Evolutionary conservation across 2,888 invertebrate genomes (phyloP).

Genomic region (Ophion slaviceki): DNA sequence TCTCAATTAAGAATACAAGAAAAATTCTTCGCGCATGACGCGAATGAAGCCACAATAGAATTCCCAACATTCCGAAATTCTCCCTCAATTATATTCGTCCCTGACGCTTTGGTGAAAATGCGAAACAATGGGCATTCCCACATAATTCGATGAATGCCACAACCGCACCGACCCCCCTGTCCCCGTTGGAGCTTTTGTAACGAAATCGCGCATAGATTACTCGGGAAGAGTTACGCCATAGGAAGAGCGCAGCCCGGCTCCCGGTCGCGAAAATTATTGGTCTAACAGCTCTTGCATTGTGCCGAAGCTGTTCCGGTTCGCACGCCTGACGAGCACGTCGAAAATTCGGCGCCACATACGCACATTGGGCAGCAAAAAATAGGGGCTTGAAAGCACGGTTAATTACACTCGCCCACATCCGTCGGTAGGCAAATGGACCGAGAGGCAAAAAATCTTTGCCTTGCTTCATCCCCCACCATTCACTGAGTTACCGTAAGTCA

Average conservation of each 20-base stretch:
- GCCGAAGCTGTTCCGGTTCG: constrained; percentile 39
- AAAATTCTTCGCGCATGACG: too few species aligned
- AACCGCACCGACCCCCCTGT: background rate
- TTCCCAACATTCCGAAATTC: background rate
- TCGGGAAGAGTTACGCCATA: constrained; percentile 27
- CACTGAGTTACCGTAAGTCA: too few species aligned
- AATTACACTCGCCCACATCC: constrained; percentile 15
- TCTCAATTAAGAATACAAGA: too few species aligned
- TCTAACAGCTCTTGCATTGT: constrained; percentile 51
- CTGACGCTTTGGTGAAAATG: background rate
- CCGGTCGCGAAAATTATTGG: constrained; percentile 54
- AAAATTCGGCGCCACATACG: constrained; percentile 29
- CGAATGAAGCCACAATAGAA: constrained; percentile 1
- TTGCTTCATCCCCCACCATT: too few species aligned
- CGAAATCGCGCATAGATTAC: constrained; percentile 39
- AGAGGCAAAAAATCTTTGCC: too few species aligned
- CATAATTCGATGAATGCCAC: background rate
- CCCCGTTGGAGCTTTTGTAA: constrained; percentile 26
- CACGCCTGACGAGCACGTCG: constrained; percentile 26
- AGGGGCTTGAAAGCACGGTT: constrained; percentile 21
- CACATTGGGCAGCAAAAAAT: background rate
- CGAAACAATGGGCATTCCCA: constrained; percentile 15
- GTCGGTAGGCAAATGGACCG: too few species aligned
- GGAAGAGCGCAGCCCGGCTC: constrained; percentile 22
- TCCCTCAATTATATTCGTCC: background rate